phyloP scores from a whole-genome alignment of 1,140 invertebrate species.

The Lordiphosa clarofinis region DNA sequence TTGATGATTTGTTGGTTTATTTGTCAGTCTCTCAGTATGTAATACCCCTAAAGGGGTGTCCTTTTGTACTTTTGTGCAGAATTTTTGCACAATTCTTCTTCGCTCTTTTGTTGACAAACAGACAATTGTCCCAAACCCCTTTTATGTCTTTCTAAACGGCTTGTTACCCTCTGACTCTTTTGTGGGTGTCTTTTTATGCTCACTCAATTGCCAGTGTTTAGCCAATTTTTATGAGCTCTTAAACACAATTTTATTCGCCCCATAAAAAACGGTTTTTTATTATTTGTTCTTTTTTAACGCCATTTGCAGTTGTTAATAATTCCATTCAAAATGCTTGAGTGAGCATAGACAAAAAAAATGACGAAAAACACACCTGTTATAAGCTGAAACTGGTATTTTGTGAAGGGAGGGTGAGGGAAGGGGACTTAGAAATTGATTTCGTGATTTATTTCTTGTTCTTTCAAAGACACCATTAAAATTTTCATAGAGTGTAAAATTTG shows the following conservation, averaged over 20 bases:
- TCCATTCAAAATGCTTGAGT: slow-evolving; percentile 47
- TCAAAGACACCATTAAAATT: slow-evolving; percentile 1
- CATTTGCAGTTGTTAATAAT: slow-evolving; percentile 64
- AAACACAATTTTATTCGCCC: slow-evolving; percentile 42
- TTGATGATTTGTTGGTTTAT: slow-evolving; percentile 75
- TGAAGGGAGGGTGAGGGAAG: neutral
- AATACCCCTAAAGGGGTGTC: slow-evolving; percentile 10
- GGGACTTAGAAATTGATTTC: slow-evolving; percentile 35
- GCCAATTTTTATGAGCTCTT: slow-evolving; percentile 41
- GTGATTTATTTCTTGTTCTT: slow-evolving; percentile 25
- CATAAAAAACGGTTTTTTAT: slow-evolving; percentile 26
- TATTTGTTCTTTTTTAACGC: slow-evolving; percentile 44
- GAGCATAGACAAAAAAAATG: slow-evolving; percentile 1
- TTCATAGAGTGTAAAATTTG: too few relatives aligned
- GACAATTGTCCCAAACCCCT: slow-evolving; percentile 39
- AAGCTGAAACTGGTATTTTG: slow-evolving; percentile 60
- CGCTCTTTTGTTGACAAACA: slow-evolving; percentile 34
- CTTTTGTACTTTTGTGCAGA: slow-evolving; percentile 10
- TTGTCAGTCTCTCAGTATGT: slow-evolving; percentile 14
- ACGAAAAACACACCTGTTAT: slow-evolving; percentile 58
- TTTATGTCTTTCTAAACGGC: slow-evolving; percentile 43
- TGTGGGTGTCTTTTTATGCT: slow-evolving; percentile 45
- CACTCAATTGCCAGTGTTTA: slow-evolving; percentile 30
- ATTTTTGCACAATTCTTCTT: slow-evolving; percentile 44
- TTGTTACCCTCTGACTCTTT: slow-evolving; percentile 24